Base-by-base conservation (phyloP, 2,113 vertebrate species). In the Rhabdornis inornatus region DNA sequence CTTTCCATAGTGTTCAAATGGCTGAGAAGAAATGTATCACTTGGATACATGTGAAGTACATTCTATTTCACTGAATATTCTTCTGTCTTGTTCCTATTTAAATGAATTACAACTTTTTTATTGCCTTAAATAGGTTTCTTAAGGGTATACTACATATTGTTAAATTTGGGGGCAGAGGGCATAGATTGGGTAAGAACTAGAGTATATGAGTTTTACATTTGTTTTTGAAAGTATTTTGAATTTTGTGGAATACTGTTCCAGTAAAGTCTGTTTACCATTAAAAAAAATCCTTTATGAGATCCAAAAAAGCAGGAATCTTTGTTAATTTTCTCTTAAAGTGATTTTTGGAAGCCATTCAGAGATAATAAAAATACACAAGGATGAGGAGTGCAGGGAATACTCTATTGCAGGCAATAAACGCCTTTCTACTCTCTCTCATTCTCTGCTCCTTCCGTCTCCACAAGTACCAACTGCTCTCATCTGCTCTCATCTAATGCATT, bases 141-240 rank as follows among this genome's bases (percentile, higher is more conserved):
- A n/a, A 76, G 13, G 1, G 0, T 55, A 68, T 52, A 7, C 15
- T 64, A 63, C 28, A 9, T 45, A 18, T 16, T 47, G 5, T 30
- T 60, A 47, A 69, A 61, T 64, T 39, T 39, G 22, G 2, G 3
- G 4, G 2, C 1, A 18, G 3, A 4, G 1, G 4, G 1, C 66
- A 52, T 31, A 56, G 18, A 30, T 10, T 42, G 3, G 3, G 15
- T 60, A 65, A 70, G 19, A 82, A 74, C 3, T 23, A 64, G 3
- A 15, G 10, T 14, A 19, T 40, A 6, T 15, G 15, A 52, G 4
- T 82, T 66, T 82, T 15, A 82, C 44, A 65, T 71, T 70, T 71
- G 53, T 15, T 90, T 75, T 57, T 70, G n/a, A 47, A 85, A 52
- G 35, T 44, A 22, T 24, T 88, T 75, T 24, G 20, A 57, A 40